These are phyloP conservation scores for Cerceris rybyensis DNA, from an alignment of 2,888 invertebrate species.

Conservation along the genomic window DNA sequence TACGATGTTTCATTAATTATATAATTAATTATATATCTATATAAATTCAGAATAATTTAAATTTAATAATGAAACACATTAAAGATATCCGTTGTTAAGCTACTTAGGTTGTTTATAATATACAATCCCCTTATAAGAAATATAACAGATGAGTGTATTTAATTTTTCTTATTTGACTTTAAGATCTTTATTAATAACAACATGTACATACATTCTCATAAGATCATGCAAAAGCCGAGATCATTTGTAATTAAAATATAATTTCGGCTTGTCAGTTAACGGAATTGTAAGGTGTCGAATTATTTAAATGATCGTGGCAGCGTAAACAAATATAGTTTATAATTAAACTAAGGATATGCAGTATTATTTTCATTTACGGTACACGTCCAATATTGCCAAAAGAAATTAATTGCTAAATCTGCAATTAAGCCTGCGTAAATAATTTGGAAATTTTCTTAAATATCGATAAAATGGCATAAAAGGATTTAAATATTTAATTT, in stretches of 20 bases:
- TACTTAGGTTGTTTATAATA: no score
- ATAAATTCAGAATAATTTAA: no score
- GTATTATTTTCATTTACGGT: conserved; percentile 42
- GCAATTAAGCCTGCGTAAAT: conserved; percentile 31
- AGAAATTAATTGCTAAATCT: conserved; percentile 46
- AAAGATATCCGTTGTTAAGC: no score
- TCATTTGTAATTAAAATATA: conserved; percentile 11
- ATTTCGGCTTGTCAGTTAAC: conserved; percentile 16
- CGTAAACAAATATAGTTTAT: conserved; percentile 46
- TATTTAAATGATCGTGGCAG: conserved; percentile 50
- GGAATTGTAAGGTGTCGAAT: conserved; percentile 13
- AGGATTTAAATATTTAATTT: neutral
- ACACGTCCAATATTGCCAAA: conserved; percentile 46
- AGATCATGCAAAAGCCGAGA: conserved; percentile 13
- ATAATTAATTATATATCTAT: no score
- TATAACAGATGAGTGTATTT: no score
- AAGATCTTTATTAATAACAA: conserved; percentile 32
- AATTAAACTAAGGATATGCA: conserved; percentile 36
- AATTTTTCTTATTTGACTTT: no score
- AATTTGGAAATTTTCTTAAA: conserved; percentile 9
- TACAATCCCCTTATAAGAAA: no score
- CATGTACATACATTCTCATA: conserved; percentile 21
- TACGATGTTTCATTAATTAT: no score
- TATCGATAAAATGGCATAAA: neutral
- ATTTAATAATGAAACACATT: no score